Percentiles rank a stretch among this genome's conserved stretches.
Conservation (phyloP, 2,797 vertebrate species). For the Anabas testudineus region DNA sequence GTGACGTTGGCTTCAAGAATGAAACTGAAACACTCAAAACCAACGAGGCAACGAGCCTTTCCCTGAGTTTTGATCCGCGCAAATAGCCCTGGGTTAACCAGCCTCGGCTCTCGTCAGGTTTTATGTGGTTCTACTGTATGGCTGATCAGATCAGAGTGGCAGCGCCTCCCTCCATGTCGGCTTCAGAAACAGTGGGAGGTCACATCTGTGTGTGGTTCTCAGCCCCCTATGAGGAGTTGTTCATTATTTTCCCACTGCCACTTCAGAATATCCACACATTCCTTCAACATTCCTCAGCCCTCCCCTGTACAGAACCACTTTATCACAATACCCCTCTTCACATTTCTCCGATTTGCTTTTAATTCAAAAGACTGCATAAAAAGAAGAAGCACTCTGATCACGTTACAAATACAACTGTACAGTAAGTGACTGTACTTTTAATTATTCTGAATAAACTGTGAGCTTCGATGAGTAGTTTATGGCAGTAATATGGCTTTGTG, state of each 20-base stretch:
- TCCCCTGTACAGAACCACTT: slow-evolving; percentile 59
- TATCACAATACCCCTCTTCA: slow-evolving; percentile 59
- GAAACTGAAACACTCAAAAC: slow-evolving; percentile 20
- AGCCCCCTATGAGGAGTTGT: slow-evolving; percentile 74
- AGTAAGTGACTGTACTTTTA: slow-evolving; percentile 23
- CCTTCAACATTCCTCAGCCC: slow-evolving; percentile 69
- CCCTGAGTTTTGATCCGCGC: slow-evolving; percentile 12
- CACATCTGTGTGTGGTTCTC: slow-evolving; percentile 71
- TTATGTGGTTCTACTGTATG: slow-evolving; percentile 11
- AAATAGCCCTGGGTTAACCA: slow-evolving; percentile 30
- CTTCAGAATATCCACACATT: slow-evolving; percentile 75
- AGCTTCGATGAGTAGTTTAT: slow-evolving; percentile 10
- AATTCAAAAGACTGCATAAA: slow-evolving; percentile 37
- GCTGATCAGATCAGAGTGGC: slow-evolving; percentile 50
- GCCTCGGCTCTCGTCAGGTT: slow-evolving; percentile 34
- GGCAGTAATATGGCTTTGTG: slow-evolving; percentile 13
- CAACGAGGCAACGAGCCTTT: slow-evolving; percentile 5
- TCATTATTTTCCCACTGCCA: slow-evolving; percentile 79
- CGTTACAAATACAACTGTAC: slow-evolving; percentile 9
- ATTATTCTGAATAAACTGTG: slow-evolving; percentile 22
- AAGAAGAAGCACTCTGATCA: slow-evolving; percentile 37
- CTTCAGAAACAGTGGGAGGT: slow-evolving; percentile 60
- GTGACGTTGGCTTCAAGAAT: slow-evolving; percentile 33
- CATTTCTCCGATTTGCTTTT: slow-evolving; percentile 57
- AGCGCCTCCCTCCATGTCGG: slow-evolving; percentile 41